Conservation (phyloP, 2,113 vertebrate species). For the Leucoraja erinaceus region DNA sequence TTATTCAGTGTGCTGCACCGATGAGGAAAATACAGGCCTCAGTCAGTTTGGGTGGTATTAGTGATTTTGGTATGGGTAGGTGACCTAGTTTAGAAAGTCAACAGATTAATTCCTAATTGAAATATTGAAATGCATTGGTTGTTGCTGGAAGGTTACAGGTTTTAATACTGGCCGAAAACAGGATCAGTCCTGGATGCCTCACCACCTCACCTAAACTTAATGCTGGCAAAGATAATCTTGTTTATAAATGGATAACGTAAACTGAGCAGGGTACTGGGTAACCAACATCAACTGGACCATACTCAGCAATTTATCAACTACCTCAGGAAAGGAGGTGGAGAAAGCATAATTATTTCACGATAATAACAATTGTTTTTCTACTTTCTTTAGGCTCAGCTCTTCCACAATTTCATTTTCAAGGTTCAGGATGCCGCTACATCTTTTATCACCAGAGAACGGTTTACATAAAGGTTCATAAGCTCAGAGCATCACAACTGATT, state of each 20-base stretch:
- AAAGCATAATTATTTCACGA: neutral
- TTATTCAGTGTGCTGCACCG: neutral
- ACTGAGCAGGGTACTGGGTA: neutral
- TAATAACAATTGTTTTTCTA: constrained; percentile 14
- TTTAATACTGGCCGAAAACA: neutral
- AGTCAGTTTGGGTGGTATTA: neutral
- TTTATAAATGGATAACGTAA: neutral
- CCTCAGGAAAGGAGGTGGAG: neutral
- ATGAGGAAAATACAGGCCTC: neutral
- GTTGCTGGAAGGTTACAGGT: neutral
- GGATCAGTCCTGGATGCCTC: neutral
- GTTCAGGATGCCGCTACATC: neutral
- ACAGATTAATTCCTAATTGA: neutral
- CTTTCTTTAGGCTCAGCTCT: neutral
- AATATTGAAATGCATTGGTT: neutral
- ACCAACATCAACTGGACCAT: neutral
- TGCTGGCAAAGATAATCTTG: neutral
- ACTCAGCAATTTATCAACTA: neutral
- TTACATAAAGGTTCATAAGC: neutral
- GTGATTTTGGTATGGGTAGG: neutral
- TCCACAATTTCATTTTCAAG: neutral
- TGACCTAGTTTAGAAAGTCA: neutral
- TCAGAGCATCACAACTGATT: neutral
- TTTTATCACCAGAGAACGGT: too few relatives aligned
- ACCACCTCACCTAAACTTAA: neutral